Conservation (phyloP, 1,140 invertebrate species). For the Brachionus manjavacas region DNA sequence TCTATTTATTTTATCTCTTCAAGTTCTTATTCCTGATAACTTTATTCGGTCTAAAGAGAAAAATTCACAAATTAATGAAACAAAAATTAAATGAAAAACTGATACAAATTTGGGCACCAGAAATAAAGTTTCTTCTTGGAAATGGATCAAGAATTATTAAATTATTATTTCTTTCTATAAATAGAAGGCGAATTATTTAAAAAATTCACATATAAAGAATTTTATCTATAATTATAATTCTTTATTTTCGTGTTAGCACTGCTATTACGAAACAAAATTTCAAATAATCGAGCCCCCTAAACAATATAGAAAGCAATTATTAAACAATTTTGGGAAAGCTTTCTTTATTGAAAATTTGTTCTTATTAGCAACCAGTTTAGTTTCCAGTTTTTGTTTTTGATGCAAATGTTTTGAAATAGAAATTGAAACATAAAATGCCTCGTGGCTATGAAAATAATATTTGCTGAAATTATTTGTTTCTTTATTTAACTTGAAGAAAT, state of each 20-base stretch:
- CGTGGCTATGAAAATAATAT: neutral
- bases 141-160: neutral
- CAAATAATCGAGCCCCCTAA: neutral
- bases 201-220: neutral
- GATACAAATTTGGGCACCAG: neutral
- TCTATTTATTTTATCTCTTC: neutral
- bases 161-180: neutral
- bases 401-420: slow-evolving; percentile 15
- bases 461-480: neutral
- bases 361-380: slow-evolving; percentile 16
- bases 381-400: slow-evolving; percentile 20
- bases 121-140: neutral
- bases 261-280: neutral
- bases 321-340: neutral
- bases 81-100: no score
- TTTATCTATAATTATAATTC: neutral
- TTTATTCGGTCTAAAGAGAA: neutral
- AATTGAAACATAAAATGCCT: slow-evolving; percentile 20
- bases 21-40: neutral
- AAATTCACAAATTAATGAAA: neutral
- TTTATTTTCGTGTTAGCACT: neutral
- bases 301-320: neutral
- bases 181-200: neutral
- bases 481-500: neutral
- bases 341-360: slow-evolving; percentile 7